phyloP scores from a whole-genome alignment of 1,140 invertebrate genomes.

The Sitophilus oryzae region DNA sequence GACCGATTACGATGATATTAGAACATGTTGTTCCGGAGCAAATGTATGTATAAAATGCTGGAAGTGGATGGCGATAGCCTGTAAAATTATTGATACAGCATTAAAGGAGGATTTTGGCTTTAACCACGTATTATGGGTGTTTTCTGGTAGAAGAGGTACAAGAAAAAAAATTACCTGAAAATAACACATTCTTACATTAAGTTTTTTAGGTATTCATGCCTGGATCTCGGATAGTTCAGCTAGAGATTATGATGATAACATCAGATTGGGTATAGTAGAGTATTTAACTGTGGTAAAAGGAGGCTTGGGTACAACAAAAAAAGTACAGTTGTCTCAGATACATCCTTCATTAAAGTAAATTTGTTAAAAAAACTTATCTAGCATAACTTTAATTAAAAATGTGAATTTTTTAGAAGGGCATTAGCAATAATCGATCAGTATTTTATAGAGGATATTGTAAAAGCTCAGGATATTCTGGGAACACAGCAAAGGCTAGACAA shows the following conservation, averaged over 20 bases:
- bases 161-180: background rate
- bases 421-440: constrained; percentile 61
- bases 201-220: constrained; percentile 67
- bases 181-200: background rate
- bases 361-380: no score
- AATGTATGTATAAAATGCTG: constrained; percentile 93
- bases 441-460: constrained; percentile 62
- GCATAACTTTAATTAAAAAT: no score
- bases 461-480: constrained; percentile 74
- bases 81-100: constrained; percentile 81
- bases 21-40: constrained; percentile 84
- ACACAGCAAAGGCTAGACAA: constrained; percentile 57
- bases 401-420: constrained; percentile 63
- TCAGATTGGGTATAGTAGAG: constrained; percentile 72
- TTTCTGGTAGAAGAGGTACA: constrained; percentile 85
- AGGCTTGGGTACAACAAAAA: constrained; percentile 71
- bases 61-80: constrained; percentile 93
- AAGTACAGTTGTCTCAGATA: constrained; percentile 66
- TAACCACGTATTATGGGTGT: constrained; percentile 90
- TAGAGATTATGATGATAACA: constrained; percentile 61
- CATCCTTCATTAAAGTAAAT: constrained; percentile 74
- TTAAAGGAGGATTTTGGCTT: constrained; percentile 94
- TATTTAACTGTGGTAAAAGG: constrained; percentile 80
- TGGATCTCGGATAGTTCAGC: constrained; percentile 92
- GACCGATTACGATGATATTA: constrained; percentile 97